Evolutionary conservation across 2,888 invertebrate species (phyloP).

Genomic region (Yponomeuta cagnagella): DNA sequence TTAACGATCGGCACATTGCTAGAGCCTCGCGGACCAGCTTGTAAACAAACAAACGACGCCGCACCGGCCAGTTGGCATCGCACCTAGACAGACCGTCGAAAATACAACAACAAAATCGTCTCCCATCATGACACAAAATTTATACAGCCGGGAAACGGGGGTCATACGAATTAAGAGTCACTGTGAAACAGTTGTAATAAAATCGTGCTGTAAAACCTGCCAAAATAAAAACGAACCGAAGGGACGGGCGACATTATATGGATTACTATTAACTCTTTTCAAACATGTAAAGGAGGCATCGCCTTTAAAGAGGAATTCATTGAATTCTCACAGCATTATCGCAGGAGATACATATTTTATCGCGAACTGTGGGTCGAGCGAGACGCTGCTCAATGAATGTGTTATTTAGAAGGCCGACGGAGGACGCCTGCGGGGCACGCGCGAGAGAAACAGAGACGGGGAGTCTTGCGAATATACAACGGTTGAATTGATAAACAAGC

Average conservation of each 20-base stretch:
- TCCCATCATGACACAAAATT: not conserved
- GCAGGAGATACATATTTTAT: slow-evolving; percentile 31
- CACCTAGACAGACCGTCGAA: slow-evolving; percentile 31
- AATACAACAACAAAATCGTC: slow-evolving; percentile 28
- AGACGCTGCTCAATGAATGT: slow-evolving; percentile 41
- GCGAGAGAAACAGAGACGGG: slow-evolving; percentile 30
- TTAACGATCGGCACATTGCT: slow-evolving; percentile 34
- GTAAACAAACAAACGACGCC: slow-evolving; percentile 51
- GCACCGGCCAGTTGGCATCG: slow-evolving; percentile 38
- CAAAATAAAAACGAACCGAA: slow-evolving; percentile 1
- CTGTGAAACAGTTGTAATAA: slow-evolving; percentile 10
- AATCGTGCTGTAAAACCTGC: slow-evolving; percentile 2
- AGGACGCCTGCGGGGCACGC: slow-evolving; percentile 29
- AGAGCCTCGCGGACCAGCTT: slow-evolving; percentile 32
- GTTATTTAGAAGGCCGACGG: slow-evolving; percentile 38
- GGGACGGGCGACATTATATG: not conserved
- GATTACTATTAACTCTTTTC: not conserved
- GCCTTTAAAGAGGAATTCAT: not conserved
- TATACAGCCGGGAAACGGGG: slow-evolving; percentile 5
- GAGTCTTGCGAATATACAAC: slow-evolving; percentile 33
- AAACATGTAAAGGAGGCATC: not conserved
- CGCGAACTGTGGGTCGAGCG: slow-evolving; percentile 21
- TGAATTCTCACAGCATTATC: slow-evolving; percentile 20
- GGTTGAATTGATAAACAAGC: slow-evolving; percentile 33
- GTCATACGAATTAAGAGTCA: slow-evolving; percentile 1